A percentile compares a stretch with the other conserved stretches of the same genome.
phyloP scores from a whole-genome alignment of 1,140 invertebrate genomes.

The Drosophila trapezifrons region DNA sequence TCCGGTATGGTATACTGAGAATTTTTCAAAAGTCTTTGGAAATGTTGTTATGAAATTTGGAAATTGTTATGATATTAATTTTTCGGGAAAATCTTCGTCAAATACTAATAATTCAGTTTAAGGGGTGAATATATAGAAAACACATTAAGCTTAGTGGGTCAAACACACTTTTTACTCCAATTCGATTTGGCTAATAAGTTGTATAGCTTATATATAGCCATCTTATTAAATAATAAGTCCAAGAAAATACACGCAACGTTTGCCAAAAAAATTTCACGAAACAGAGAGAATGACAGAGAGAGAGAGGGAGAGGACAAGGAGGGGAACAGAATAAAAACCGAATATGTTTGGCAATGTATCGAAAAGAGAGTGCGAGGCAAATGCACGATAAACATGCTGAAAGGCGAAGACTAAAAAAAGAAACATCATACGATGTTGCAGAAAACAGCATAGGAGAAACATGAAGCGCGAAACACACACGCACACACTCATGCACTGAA shows the following conservation, averaged over 20 bases:
- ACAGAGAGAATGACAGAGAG: conserved; percentile 1
- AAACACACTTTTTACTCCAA: conserved; percentile 28
- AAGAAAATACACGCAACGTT: conserved; percentile 39
- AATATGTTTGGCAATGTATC: conserved; percentile 49
- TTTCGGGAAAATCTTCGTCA: too few relatives aligned
- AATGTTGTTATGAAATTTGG: background rate
- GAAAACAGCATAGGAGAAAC: conserved; percentile 49
- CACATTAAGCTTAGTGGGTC: conserved; percentile 16
- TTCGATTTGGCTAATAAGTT: conserved; percentile 4
- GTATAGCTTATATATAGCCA: conserved; percentile 3
- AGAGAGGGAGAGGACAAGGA: background rate
- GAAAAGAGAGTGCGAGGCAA: conserved; percentile 46
- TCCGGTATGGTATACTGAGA: too few relatives aligned
- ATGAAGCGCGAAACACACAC: conserved; percentile 17
- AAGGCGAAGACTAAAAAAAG: conserved; percentile 55
- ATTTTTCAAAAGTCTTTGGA: background rate
- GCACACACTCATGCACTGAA: conserved; percentile 16
- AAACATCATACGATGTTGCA: conserved; percentile 78
- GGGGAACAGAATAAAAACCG: conserved; percentile 24
- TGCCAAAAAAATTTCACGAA: conserved; percentile 51
- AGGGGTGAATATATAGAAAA: too few relatives aligned
- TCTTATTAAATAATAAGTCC: conserved; percentile 48
- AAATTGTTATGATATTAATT: background rate
- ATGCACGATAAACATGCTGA: conserved; percentile 62
- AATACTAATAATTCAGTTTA: too few relatives aligned